Base-by-base conservation (phyloP, 2,113 vertebrate genomes). In the Myotis yumanensis region DNA sequence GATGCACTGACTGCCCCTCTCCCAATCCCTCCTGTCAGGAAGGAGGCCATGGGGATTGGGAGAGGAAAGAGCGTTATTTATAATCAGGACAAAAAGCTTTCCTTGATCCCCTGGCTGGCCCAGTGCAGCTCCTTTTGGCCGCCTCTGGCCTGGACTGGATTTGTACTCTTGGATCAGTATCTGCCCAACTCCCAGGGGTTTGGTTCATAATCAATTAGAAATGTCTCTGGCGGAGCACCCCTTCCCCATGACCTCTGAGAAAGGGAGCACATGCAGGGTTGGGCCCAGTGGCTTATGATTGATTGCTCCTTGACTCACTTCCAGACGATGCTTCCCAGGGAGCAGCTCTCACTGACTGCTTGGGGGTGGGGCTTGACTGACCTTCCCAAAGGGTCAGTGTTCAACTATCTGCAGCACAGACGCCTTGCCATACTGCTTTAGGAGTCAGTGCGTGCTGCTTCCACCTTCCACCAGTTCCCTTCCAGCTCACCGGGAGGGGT, bases 171-270 rank as follows among this genome's bases (percentile, higher is more conserved):
- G 72, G 35, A 32, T 89, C 11, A 80, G n/a, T 57, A 46, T 91
- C 75, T 48, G 28, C 16, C 57, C 25, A 14, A 23, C 37, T 92
- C 66, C 57, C 80, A 30, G n/a, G 59, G 57, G 59, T 76, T 86
- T n/a, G 9, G 28, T 95, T 90, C 73, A 23, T 62, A 92, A 92
- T 91, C 62, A 89, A 52, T 75, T 80, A 93, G 76, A 93, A 77
- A 86, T 57, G 73, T 95, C 52, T 96, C 85, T 81, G 93, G 76
- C 86, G 68, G 51, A 80, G n/a, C 48, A 87, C 22, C 46, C 18
- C 20, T 90, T 68, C 91, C 75, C 22, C 28, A 32, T 51, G 48
- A 91, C 20, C 62, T 37, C 52, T 15, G 76, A 91, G 73, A 91
- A 89, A 93, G 62, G 43, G 40, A 93, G 25, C 32, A 5, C 37